Conservation (phyloP, 2,888 invertebrate genomes). For the Melanostoma mellinum region DNA sequence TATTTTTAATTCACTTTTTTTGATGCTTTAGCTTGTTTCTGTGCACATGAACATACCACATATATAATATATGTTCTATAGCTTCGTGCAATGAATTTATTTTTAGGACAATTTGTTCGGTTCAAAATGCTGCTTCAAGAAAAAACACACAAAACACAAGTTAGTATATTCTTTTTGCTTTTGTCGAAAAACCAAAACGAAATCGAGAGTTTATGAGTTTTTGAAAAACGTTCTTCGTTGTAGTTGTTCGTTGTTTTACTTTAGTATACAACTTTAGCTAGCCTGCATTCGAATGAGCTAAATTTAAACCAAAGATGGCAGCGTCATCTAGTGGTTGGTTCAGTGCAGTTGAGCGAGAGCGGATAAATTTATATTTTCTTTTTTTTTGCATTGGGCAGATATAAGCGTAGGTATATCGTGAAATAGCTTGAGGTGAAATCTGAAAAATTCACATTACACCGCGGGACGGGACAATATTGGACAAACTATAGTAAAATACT, state of each 20-base stretch:
- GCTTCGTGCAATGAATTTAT: constrained; percentile 64
- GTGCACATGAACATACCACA: constrained; percentile 54
- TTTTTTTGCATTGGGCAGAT: constrained; percentile 48
- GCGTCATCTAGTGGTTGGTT: constrained; percentile 53
- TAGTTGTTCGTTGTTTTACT: constrained; percentile 12
- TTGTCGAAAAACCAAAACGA: constrained; percentile 43
- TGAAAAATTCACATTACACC: constrained; percentile 56
- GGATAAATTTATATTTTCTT: constrained; percentile 4
- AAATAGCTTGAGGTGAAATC: constrained; percentile 43
- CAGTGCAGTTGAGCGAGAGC: constrained; percentile 41
- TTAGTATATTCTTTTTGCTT: constrained; percentile 34
- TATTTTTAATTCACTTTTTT: constrained; percentile 69
- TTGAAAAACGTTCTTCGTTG: constrained; percentile 38
- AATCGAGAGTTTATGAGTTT: constrained; percentile 68
- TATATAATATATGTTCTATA: constrained; percentile 32
- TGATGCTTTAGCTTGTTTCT: constrained; percentile 37
- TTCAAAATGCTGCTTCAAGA: constrained; percentile 49
- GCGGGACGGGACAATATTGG: neutral
- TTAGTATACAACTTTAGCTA: constrained; percentile 29
- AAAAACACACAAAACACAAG: constrained; percentile 42
- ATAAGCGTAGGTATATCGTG: neutral
- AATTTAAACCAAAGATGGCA: constrained; percentile 47
- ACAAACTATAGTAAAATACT: neutral
- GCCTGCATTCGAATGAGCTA: constrained; percentile 43
- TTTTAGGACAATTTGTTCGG: constrained; percentile 63